Evolutionary conservation across 2,113 vertebrate species (phyloP).

Genomic region (Sula dactylatra): DNA sequence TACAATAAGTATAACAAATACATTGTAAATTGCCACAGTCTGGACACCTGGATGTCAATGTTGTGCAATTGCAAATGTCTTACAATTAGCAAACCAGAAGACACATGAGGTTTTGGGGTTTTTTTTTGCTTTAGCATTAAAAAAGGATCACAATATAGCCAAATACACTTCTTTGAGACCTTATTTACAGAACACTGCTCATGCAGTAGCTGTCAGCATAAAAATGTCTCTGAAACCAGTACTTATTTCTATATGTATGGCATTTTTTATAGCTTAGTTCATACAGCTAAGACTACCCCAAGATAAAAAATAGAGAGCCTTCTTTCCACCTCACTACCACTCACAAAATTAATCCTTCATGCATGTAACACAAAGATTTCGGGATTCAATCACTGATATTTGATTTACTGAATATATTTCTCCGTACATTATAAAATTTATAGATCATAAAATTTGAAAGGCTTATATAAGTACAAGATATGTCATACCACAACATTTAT

Average conservation of each 20-base stretch:
- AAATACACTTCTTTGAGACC: neutral
- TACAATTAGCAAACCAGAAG: neutral
- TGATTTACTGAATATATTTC: neutral
- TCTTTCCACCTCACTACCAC: neutral
- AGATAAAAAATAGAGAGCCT: neutral
- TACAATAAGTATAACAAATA: conserved; percentile 68
- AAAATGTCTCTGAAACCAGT: neutral
- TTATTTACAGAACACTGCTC: neutral
- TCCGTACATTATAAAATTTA: neutral
- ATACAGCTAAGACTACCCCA: neutral
- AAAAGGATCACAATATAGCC: neutral
- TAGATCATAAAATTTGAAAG: neutral
- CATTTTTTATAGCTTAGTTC: neutral
- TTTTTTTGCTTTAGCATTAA: neutral
- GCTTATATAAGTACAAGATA: neutral
- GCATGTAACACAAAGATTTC: neutral
- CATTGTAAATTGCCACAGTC: neutral
- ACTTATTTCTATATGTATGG: neutral
- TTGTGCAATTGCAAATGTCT: neutral
- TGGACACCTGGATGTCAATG: neutral
- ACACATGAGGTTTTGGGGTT: accelerated
- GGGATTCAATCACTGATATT: neutral
- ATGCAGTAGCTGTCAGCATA: neutral
- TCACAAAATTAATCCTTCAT: neutral
- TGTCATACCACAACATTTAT: neutral